phyloP scores from a whole-genome alignment of 2,113 vertebrate species.

The Thunnus maccoyii region DNA sequence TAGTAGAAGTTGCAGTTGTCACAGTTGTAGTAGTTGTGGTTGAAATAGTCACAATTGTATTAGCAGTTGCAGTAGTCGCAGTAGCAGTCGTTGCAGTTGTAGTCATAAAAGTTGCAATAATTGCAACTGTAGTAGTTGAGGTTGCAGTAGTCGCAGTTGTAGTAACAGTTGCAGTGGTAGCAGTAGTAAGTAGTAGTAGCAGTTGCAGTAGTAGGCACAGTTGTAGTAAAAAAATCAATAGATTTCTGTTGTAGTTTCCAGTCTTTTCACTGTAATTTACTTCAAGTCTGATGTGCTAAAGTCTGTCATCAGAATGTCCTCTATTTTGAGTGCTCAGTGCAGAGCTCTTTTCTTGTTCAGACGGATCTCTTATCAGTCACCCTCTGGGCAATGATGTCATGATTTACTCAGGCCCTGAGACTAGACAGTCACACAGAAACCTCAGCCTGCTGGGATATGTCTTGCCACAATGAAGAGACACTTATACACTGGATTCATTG shows the following conservation, averaged over 20 bases:
- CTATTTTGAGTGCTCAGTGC: background rate
- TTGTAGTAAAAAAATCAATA: too few species aligned
- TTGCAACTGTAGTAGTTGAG: too few species aligned
- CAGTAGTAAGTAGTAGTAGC: background rate
- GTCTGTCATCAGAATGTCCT: background rate
- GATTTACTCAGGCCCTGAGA: constrained; percentile 25
- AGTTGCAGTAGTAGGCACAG: background rate
- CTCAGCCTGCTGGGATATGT: background rate
- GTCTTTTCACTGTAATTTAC: background rate
- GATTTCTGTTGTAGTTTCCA: background rate
- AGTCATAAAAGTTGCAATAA: too few species aligned
- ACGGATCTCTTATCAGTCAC: constrained; percentile 8
- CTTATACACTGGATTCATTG: constrained; percentile 8
- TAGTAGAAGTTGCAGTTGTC: too few species aligned
- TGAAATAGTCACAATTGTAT: too few species aligned
- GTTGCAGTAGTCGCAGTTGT: too few species aligned
- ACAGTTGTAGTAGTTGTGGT: too few species aligned
- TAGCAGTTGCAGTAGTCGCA: too few species aligned
- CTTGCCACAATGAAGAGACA: background rate
- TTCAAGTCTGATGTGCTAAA: background rate
- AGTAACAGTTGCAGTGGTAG: background rate
- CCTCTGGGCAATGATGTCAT: constrained; percentile 38
- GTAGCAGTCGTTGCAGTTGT: too few species aligned
- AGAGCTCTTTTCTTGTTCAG: constrained; percentile 11
- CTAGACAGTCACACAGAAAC: constrained; percentile 33